phyloP scores from a whole-genome alignment of 2,113 vertebrate species.

The Loxodonta africana region DNA sequence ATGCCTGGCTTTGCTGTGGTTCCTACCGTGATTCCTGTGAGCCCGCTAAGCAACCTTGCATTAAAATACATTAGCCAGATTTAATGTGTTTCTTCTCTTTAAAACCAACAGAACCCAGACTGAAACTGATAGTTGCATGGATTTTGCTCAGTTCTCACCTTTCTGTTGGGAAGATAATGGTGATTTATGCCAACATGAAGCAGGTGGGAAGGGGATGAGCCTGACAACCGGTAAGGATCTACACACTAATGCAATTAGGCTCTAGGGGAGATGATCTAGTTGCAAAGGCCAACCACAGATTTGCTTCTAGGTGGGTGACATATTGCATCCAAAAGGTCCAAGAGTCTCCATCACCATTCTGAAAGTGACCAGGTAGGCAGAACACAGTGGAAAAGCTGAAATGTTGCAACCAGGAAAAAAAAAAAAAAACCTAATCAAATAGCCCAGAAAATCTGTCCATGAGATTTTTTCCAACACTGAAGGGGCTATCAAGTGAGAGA shows the following conservation, averaged over 20 bases:
- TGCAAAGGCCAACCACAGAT: background rate
- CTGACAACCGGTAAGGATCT: background rate
- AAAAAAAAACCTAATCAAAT: background rate
- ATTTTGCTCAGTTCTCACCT: background rate
- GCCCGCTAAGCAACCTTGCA: background rate
- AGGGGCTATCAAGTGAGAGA: background rate
- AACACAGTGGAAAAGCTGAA: background rate
- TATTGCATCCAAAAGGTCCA: rapidly evolving
- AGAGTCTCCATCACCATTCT: background rate
- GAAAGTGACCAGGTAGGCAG: background rate
- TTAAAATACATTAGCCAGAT: background rate
- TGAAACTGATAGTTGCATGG: background rate
- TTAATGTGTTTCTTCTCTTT: background rate
- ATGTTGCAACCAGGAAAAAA: background rate
- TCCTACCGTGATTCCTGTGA: background rate
- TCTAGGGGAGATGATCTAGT: background rate
- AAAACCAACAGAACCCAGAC: background rate
- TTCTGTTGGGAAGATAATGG: background rate
- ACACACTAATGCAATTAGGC: rapidly evolving
- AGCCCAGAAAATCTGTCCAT: background rate
- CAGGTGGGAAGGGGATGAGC: background rate
- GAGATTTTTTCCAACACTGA: background rate
- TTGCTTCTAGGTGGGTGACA: background rate
- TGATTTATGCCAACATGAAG: rapidly evolving
- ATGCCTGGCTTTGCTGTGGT: background rate